phyloP scores from a whole-genome alignment of 2,797 vertebrate genomes.

The Characodon lateralis region DNA sequence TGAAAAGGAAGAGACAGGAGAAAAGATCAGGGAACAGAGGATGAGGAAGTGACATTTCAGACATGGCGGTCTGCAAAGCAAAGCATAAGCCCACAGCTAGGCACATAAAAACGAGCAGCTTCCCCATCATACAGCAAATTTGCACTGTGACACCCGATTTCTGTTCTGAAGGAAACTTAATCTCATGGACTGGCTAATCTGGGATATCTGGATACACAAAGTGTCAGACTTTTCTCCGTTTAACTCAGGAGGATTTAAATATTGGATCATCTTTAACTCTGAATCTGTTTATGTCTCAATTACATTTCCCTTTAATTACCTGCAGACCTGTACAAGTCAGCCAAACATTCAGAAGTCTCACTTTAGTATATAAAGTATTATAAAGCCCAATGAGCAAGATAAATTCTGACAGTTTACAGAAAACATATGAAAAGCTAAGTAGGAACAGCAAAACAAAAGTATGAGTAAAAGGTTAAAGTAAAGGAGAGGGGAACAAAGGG shows the following conservation, averaged over 20 bases:
- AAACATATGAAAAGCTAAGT: neutral
- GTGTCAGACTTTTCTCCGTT: constrained; percentile 15
- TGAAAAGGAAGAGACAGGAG: constrained; percentile 45
- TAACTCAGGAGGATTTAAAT: constrained; percentile 10
- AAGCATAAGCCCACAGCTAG: constrained; percentile 32
- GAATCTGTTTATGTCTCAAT: constrained; percentile 4
- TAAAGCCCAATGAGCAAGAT: neutral
- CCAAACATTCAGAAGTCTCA: constrained; percentile 13
- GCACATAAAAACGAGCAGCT: constrained; percentile 29
- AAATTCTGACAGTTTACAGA: neutral
- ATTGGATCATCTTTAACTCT: neutral
- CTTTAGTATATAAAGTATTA: neutral
- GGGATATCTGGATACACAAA: constrained; percentile 3
- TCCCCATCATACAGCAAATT: constrained; percentile 14
- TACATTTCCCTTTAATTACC: neutral
- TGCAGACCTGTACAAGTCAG: constrained; percentile 23
- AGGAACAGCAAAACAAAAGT: neutral
- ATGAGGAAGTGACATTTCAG: constrained; percentile 9
- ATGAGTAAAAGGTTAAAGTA: constrained; percentile 2
- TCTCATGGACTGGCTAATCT: neutral
- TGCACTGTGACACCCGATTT: constrained; percentile 8
- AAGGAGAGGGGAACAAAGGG: constrained; percentile 6
- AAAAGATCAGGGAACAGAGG: constrained; percentile 19
- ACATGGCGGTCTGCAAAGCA: constrained; percentile 32
- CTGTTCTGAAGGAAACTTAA: neutral